phyloP scores from a whole-genome alignment of 2,113 vertebrate genomes.

The Takifugu flavidus region DNA sequence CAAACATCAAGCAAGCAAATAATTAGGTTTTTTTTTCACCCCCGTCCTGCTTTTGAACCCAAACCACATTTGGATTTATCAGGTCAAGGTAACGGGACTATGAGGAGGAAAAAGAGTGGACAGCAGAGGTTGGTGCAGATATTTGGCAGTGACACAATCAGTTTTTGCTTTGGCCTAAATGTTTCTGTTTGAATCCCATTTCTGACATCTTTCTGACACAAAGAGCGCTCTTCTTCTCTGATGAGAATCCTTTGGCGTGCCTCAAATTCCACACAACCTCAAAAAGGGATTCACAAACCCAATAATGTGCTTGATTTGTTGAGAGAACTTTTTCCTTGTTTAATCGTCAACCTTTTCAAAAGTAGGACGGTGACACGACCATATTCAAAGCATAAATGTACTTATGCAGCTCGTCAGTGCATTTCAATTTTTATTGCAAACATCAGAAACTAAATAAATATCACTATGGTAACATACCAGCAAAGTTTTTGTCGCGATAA shows the following conservation, averaged over 20 bases:
- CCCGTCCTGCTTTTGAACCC: constrained; percentile 61
- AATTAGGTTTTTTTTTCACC: constrained; percentile 41
- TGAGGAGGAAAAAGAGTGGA: constrained; percentile 5
- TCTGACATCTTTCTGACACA: constrained; percentile 14
- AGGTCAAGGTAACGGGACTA: constrained; percentile 63
- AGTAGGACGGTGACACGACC: background rate
- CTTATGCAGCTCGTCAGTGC: constrained; percentile 57
- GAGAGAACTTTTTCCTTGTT: too few relatives aligned
- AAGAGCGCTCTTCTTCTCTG: constrained; percentile 42
- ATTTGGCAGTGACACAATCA: background rate
- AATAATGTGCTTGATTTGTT: background rate
- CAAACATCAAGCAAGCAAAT: constrained; percentile 68
- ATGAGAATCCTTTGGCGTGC: constrained; percentile 22
- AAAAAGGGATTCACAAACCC: background rate
- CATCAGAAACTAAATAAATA: constrained; percentile 60
- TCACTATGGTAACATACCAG: constrained; percentile 33
- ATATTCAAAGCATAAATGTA: constrained; percentile 26
- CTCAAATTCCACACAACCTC: constrained; percentile 52
- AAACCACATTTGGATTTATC: constrained; percentile 43
- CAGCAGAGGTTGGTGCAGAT: constrained; percentile 55
- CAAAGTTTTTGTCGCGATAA: constrained; percentile 10
- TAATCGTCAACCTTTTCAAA: background rate
- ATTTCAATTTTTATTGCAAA: constrained; percentile 41
- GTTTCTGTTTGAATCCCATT: background rate
- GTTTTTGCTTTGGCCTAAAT: background rate